Base-by-base conservation (phyloP, 2,888 invertebrate species). In the Acleris laterana region DNA sequence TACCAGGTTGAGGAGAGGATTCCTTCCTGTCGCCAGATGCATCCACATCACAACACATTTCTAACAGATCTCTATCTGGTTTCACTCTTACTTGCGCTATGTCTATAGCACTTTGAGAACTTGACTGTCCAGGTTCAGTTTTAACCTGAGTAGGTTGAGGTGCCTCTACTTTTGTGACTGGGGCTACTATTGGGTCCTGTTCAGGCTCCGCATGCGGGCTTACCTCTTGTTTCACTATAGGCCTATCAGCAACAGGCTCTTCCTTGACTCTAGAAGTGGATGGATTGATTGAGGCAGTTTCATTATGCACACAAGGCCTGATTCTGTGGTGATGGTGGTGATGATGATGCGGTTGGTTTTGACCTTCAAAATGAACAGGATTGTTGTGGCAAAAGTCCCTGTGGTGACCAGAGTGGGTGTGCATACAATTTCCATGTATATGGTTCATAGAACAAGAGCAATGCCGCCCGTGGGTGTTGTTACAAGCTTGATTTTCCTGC, bases 1-100 rank as follows among this genome's bases (percentile, higher is more conserved):
- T 82, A 5, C 90, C 89, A 1, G 92, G 91, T 69, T 89, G 90
- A 5, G 92, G 90, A 5, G 90, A 88, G 0, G 72, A 67, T 9
- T 75, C 77, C 44, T 79, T 79, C 2, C 84, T 77, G 60, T 89
- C 89, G 1, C 85, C 85, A 5, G 77, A 77, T 2, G 77, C 81
- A 66, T 83, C 80, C 1, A 77, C 69, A 55, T 79, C 82, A 69
- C 81, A 79, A 66, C 79, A 77, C 20, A 70, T 71, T 67, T 72
- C 70, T 52, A 65, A 19, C 71, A 68, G 65, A 56, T 74, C 76
- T 32, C 56, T 65, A 67, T 90, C 89, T 32, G 75, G 68, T 71
- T 91, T 91, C 1, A 90, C 80, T 49, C 73, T 77, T 6, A 84
- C 78, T 69, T 75, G 78, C 22, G 77, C 78, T 69, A 52, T 72